Evolutionary conservation across 2,797 vertebrate genomes (phyloP).

Genomic region (Crocidura indochinensis): DNA sequence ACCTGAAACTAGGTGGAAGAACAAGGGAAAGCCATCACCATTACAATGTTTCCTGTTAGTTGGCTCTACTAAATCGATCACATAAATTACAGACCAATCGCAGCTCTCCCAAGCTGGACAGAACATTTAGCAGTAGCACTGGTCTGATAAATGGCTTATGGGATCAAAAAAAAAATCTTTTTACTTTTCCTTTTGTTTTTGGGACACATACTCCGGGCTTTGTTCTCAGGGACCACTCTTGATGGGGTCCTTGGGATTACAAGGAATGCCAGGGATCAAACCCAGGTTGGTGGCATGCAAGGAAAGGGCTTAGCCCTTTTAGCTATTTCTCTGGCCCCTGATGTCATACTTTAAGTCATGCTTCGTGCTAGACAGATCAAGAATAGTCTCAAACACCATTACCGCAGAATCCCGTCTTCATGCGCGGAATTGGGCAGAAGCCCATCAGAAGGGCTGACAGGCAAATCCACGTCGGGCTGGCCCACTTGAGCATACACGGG

Average conservation of each 20-base stretch:
- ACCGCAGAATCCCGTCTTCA: constrained; percentile 98
- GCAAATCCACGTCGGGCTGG: constrained; percentile 98
- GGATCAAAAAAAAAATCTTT: no score
- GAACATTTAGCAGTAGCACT: neutral
- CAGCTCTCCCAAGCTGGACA: neutral
- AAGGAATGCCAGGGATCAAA: no score
- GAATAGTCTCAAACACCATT: constrained; percentile 75
- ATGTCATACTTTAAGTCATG: neutral
- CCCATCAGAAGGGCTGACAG: constrained; percentile 98
- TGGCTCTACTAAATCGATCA: neutral
- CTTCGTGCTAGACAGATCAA: neutral
- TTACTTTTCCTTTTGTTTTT: no score
- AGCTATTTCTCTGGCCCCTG: neutral
- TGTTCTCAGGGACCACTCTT: no score
- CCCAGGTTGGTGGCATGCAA: no score
- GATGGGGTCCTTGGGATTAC: no score
- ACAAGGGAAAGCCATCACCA: neutral
- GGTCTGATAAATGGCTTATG: no score
- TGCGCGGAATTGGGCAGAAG: constrained; percentile 96
- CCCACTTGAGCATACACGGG: constrained; percentile 99
- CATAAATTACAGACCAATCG: neutral
- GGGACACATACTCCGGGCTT: no score
- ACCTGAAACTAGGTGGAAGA: constrained; percentile 40
- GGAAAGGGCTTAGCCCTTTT: no score
- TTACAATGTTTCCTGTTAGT: neutral